phyloP scores from a whole-genome alignment of 2,797 vertebrate species.

The Amazona finschi region DNA sequence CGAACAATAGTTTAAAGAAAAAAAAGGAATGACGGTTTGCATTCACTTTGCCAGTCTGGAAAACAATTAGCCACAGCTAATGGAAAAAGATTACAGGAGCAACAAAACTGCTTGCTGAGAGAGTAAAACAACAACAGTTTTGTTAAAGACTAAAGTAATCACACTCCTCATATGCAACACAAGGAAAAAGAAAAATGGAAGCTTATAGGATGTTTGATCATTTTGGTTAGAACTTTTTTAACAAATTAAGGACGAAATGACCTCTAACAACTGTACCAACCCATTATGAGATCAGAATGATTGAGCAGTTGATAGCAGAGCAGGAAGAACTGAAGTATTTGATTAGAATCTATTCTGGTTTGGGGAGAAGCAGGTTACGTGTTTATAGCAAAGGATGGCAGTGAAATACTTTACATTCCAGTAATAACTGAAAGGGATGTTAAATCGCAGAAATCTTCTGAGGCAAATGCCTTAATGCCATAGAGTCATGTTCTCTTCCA shows the following conservation, averaged over 20 bases:
- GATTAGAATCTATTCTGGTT: conserved; percentile 24
- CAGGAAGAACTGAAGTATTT: not conserved
- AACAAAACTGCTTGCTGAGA: not conserved
- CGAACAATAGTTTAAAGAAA: not conserved
- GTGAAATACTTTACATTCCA: conserved; percentile 23
- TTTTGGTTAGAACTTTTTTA: not conserved
- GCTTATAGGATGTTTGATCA: not conserved
- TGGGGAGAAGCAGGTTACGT: not conserved
- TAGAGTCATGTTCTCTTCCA: not conserved
- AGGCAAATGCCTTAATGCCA: not conserved
- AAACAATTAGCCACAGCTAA: not conserved
- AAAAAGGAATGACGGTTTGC: not conserved
- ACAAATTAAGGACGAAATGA: not conserved
- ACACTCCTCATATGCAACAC: not conserved
- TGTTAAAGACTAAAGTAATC: not conserved
- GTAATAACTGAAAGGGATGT: not conserved
- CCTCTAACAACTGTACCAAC: not conserved
- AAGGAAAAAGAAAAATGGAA: not conserved
- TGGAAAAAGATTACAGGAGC: not conserved
- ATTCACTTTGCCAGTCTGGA: not conserved
- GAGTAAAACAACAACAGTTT: not conserved
- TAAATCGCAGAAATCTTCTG: not conserved
- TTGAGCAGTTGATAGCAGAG: not conserved
- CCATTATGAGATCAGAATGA: not conserved
- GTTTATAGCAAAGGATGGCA: not conserved